A percentile compares a stretch with the other conserved stretches of the same genome.
Conservation (phyloP, 1,140 invertebrate genomes). For the Ostrea denselamellosa region DNA sequence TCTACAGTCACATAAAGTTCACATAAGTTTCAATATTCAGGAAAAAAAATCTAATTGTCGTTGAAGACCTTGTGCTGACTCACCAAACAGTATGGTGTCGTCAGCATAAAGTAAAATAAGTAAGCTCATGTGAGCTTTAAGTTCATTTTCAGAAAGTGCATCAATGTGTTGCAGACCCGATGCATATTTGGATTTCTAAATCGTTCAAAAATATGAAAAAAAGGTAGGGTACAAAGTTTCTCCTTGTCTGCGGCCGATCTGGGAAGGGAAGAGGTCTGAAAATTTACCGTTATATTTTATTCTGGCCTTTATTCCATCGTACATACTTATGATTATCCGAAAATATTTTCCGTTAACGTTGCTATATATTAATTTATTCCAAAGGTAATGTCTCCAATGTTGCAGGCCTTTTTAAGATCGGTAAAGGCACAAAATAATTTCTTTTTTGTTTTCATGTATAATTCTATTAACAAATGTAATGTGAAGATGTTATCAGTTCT, state of each 20-base stretch:
- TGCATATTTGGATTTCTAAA: no score
- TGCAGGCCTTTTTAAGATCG: neutral
- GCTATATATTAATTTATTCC: neutral
- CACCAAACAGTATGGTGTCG: no score
- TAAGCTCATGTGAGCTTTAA: no score
- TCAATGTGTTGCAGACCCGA: no score
- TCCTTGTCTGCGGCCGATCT: neutral
- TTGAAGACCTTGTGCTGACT: no score
- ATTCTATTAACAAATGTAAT: neutral
- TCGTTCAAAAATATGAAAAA: neutral
- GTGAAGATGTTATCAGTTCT: neutral
- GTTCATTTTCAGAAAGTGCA: no score
- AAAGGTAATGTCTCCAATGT: neutral
- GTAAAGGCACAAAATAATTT: no score
- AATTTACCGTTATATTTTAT: neutral
- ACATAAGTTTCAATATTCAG: no score
- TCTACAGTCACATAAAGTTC: no score
- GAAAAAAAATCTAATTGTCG: no score
- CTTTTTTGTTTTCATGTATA: neutral
- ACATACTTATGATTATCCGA: neutral
- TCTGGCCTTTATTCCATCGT: slow-evolving; percentile 3
- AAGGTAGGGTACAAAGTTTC: neutral
- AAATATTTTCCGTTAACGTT: neutral
- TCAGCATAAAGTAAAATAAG: no score
- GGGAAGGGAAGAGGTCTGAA: neutral